Base-by-base conservation (phyloP, 2,113 vertebrate species). In the Psephotus haematonotus region DNA sequence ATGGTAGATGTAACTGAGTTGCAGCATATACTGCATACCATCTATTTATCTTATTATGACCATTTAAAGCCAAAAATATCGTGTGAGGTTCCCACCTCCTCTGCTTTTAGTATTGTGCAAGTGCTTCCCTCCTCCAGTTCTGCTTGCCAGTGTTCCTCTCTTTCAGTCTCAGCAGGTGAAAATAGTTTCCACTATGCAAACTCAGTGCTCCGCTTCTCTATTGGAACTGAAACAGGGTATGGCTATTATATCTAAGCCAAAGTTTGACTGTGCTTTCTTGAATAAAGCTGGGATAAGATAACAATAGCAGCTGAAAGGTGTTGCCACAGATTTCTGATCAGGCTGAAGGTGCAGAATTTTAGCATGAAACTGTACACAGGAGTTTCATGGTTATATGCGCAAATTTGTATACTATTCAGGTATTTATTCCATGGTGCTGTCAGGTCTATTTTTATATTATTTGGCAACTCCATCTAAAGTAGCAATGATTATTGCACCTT, bases 131-230 rank as follows among this genome's bases (percentile, higher is more conserved):
- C 69, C 52, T 89, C 77, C 77, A 37, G 43, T 27, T 59, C 55
- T 94, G 20, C 50, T 90, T 88, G 69, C 19, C 60, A 22, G 53
- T 22, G n/a, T 37, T 87, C 52, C 23, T 72, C 67, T 92, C 20
- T 75, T 90, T 84, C 59, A 79, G 63, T 91, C 81, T 90, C 86
- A 87, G 84, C 93, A 94, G 67, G 91, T 95, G 63, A 95, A 59
- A 82, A 72, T 33, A 94, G 70, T 95, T 95, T 94, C 84, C 74
- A 88, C 84, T 72, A 37, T 76, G 81, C 91, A 92, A 89, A 84
- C 62, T 70, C 44, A 69, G 60, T 43, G 12, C 44, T 63, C 22
- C 52, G 10, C 76, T 93, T 95, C 82, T 87, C 44, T 91, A 27
- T 37, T 87, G 93, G 93, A 95, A 92, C 89, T 90, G 78, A 85